Base-by-base conservation (phyloP, 2,888 invertebrate species). In the Allygus modestus region DNA sequence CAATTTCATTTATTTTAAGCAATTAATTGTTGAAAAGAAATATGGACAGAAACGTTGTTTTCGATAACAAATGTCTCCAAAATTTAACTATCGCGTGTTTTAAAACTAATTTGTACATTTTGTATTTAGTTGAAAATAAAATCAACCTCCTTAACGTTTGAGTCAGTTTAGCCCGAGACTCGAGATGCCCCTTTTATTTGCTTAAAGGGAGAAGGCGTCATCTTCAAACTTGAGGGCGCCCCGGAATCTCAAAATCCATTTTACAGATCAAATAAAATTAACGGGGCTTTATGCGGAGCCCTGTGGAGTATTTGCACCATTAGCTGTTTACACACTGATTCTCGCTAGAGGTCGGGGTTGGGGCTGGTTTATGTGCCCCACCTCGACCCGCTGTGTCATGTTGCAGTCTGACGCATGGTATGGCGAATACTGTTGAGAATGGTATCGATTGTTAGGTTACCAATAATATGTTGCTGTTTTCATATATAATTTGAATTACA, bases 221-320 rank as follows among this genome's bases (percentile, higher is more conserved):
- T 65, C 65, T 31, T 17, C 31, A 65, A 65, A 28, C 28, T 31
- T 31, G 31, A 65, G 65, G 20, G 65, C 65, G 31, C 65, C 28
- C 28, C 31, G 65, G 12, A 28, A 65, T 65, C 65, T 65, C 65
- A 17, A 73, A 73, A 73, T 73, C 73, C 73, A 73, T 73, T 73
- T 73, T 73, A 41, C 73, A 23, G 73, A 73, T 73, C 73, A 73
- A 73, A 73, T 41, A 73, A 73, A 73, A 73, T 73, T 73, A 73
- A n/a, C n/a, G 23, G 73, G 4, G 17, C 73, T 73, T 73, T 73
- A 41, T 73, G 73, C 73, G 73, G 15, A 69, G 73, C 37, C 1
- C 37, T 15, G 73, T 73, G 31, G 17, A 65, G 65, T 65, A 65
- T 65, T 65, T 65, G 65, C 5, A 65, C 65, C 65, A 65, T 65